These are phyloP conservation scores for Ascidia mentula DNA, from an alignment of 23 tunicate genomes.

Conservation along the genomic window DNA sequence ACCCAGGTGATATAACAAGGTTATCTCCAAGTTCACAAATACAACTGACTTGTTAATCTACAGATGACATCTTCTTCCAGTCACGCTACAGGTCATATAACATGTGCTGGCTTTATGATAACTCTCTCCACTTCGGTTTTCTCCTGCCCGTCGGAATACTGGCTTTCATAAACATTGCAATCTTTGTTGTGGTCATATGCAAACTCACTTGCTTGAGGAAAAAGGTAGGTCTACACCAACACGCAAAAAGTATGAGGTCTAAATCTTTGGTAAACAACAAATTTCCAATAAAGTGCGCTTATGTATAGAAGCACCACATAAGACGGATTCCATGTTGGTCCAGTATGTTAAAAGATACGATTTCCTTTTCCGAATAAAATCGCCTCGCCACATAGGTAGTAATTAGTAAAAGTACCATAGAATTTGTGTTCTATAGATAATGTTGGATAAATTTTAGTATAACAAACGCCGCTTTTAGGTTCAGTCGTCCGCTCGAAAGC, in stretches of 20 bases:
- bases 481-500: background rate
- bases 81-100: constrained; percentile 16
- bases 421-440: no score
- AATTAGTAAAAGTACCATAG: no score
- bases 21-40: no score
- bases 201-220: constrained; percentile 10
- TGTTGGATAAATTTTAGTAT: background rate
- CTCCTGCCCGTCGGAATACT: constrained; percentile 34
- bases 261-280: background rate
- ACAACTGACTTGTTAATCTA: no score
- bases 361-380: no score
- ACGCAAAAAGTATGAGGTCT: background rate
- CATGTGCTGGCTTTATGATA: constrained; percentile 32
- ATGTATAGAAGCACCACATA: no score
- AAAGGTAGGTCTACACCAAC: background rate
- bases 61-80: constrained; percentile 16
- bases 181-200: constrained; percentile 18
- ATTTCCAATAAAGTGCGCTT: no score
- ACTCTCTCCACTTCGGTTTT: constrained; percentile 32
- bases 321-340: no score
- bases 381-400: no score
- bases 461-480: background rate
- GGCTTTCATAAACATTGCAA: background rate
- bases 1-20: no score
- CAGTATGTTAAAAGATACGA: no score